Percentiles rank a stretch among this genome's conserved stretches.
phyloP scores from a whole-genome alignment of 2,113 vertebrate species.

The Passerina amoena region DNA sequence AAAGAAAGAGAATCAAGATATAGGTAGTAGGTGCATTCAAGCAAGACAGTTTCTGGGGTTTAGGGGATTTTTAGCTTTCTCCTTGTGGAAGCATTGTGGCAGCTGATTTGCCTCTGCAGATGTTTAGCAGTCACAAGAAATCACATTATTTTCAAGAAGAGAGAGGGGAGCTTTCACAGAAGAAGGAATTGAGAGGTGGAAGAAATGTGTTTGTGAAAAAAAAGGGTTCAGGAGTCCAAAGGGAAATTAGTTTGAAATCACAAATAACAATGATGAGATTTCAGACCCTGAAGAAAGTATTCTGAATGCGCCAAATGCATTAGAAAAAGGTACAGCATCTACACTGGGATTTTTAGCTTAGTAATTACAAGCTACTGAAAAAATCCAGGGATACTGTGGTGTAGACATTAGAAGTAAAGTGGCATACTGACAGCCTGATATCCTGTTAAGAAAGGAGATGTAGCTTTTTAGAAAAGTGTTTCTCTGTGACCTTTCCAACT shows the following conservation, averaged over 20 bases:
- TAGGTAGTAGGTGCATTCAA: not conserved
- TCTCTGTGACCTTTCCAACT: slow-evolving; percentile 6
- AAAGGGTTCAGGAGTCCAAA: not conserved
- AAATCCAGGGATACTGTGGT: not conserved
- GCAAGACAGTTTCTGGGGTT: not conserved
- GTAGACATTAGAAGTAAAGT: not conserved
- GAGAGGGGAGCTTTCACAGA: not conserved
- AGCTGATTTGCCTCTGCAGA: slow-evolving; percentile 26
- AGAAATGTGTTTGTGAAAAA: not conserved
- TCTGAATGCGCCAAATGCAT: not conserved
- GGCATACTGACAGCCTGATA: not conserved
- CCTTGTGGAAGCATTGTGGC: not conserved
- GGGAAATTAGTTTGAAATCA: slow-evolving; percentile 1
- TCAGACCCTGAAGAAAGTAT: not conserved
- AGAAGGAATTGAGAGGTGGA: not conserved
- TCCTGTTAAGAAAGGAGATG: not conserved
- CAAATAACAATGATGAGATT: not conserved
- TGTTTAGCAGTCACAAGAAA: slow-evolving; percentile 35
- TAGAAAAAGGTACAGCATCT: not conserved
- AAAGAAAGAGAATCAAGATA: not conserved
- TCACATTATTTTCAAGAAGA: not conserved
- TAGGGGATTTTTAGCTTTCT: slow-evolving; percentile 7
- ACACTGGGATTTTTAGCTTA: not conserved
- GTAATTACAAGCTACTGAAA: not conserved
- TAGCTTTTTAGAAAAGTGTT: not conserved